phyloP scores from a whole-genome alignment of 2,113 vertebrate genomes.

The Mus pahari region DNA sequence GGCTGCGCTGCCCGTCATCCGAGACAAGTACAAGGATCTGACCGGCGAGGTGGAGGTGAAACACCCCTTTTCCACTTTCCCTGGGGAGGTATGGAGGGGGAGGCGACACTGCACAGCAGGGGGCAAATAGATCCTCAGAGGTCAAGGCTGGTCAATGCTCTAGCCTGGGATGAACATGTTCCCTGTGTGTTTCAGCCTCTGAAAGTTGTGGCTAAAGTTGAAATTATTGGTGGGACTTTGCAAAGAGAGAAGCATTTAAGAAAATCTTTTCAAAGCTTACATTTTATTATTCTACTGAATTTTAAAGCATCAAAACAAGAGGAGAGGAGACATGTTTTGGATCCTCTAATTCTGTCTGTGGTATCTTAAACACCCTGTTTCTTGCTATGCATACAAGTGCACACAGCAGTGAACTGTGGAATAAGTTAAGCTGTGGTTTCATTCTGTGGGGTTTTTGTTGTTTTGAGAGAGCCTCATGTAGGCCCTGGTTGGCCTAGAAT shows the following conservation, averaged over 20 bases:
- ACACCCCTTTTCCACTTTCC: not conserved
- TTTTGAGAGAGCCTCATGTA: not conserved
- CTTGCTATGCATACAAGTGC: not conserved
- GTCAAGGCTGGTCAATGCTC: not conserved
- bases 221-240: not conserved
- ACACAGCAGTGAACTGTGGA: not conserved
- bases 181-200: not conserved
- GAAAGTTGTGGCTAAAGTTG: not conserved
- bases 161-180: not conserved
- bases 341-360: not conserved
- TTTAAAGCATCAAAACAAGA: not conserved
- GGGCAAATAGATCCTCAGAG: not conserved
- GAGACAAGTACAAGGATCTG: slow-evolving; percentile 99
- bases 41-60: slow-evolving; percentile 98
- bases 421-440: not conserved
- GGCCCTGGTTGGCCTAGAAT: not conserved
- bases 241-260: not conserved
- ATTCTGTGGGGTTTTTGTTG: not conserved
- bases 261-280: not conserved
- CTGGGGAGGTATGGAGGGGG: not conserved
- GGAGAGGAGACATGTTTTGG: not conserved
- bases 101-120: not conserved
- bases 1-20: slow-evolving; percentile 94
- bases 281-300: not conserved
- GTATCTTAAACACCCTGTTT: not conserved